Evolutionary conservation across 2,113 vertebrate genomes (phyloP).

Genomic region (Pedionomus torquatus): DNA sequence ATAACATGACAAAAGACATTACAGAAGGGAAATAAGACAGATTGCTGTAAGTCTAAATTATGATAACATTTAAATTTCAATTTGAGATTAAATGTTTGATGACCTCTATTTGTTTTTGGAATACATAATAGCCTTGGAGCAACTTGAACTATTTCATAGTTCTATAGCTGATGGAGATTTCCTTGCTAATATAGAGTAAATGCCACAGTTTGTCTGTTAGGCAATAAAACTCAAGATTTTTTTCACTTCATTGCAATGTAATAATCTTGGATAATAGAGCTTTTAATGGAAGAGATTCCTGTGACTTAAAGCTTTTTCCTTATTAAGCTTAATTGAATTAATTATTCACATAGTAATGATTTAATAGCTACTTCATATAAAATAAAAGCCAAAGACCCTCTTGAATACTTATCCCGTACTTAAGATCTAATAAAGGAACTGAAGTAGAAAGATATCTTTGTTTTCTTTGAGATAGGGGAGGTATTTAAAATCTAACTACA

Average conservation of each 20-base stretch:
- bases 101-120: conserved; percentile 28
- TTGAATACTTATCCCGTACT: background rate
- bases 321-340: conserved; percentile 23
- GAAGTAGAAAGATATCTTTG: background rate
- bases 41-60: background rate
- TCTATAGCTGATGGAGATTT: background rate
- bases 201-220: background rate
- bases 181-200: conserved; percentile 32
- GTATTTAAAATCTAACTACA: background rate
- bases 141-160: background rate
- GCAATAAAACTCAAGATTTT: background rate
- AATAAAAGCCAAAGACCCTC: background rate
- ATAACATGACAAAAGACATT: background rate
- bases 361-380: conserved; percentile 19
- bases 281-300: conserved; percentile 30
- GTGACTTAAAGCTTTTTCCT: conserved; percentile 28
- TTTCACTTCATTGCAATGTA: conserved; percentile 23
- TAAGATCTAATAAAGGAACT: background rate
- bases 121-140: background rate
- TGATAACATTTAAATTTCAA: background rate
- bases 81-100: conserved; percentile 7
- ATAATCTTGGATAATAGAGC: conserved; percentile 35
- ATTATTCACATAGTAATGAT: conserved; percentile 27
- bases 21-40: background rate
- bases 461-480: background rate